phyloP scores from a whole-genome alignment of 2,113 vertebrate genomes.

The Arvicanthis niloticus region DNA sequence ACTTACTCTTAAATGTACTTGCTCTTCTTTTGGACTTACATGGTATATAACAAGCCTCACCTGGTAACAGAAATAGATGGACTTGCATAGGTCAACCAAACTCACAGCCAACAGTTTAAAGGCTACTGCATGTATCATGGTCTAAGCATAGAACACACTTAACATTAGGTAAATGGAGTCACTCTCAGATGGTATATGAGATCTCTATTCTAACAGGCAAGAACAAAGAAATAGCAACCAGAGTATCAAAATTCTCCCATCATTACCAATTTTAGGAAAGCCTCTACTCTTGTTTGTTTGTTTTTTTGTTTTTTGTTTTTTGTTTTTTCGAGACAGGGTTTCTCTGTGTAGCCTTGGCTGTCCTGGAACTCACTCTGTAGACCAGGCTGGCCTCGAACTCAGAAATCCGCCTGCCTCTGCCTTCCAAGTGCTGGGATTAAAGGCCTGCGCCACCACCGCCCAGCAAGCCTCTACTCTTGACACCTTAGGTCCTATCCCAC shows the following conservation, averaged over 20 bases:
- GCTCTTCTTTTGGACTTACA: background rate
- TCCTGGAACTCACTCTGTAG: too few relatives aligned
- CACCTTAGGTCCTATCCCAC: background rate
- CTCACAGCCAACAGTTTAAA: background rate
- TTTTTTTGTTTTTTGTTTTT: too few relatives aligned
- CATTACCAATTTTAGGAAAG: background rate
- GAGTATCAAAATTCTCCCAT: background rate
- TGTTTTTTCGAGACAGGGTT: too few relatives aligned
- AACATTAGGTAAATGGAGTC: background rate
- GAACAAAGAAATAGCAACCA: background rate
- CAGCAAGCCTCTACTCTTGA: background rate
- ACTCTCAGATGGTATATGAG: background rate
- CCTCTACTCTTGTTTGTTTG: background rate
- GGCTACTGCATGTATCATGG: background rate
- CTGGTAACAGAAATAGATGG: background rate
- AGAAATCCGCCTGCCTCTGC: too few relatives aligned
- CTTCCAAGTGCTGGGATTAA: too few relatives aligned
- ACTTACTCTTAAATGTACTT: background rate
- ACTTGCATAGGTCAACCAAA: background rate
- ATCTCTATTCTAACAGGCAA: background rate
- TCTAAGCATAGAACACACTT: rapidly evolving
- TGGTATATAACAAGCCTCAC: background rate
- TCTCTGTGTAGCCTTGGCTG: too few relatives aligned
- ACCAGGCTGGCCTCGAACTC: too few relatives aligned
- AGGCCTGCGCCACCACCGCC: too few relatives aligned